Evolutionary conservation across 2,113 vertebrate genomes (phyloP).

Genomic region (Nematolebias whitei): DNA sequence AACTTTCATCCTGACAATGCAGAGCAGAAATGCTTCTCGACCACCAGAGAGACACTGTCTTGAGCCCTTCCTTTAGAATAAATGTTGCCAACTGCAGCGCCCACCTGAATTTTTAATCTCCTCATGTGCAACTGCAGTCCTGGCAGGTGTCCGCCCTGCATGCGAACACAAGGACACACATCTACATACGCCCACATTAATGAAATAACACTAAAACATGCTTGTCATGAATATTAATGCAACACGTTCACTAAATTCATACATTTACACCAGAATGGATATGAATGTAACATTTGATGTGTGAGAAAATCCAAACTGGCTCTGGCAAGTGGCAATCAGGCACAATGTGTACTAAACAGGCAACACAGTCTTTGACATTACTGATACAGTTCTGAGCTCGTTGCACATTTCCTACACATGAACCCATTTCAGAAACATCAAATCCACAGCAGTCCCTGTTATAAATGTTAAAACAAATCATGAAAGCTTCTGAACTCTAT

Average conservation of each 20-base stretch:
- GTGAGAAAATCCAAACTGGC: background rate
- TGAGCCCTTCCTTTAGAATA: background rate
- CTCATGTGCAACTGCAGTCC: background rate
- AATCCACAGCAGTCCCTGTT: constrained; percentile 3
- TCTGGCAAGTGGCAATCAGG: background rate
- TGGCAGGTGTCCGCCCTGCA: background rate
- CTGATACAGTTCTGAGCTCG: background rate
- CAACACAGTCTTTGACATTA: background rate
- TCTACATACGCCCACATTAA: background rate
- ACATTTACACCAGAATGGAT: background rate
- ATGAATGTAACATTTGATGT: constrained; percentile 12
- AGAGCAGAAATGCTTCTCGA: background rate
- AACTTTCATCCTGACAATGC: constrained; percentile 8
- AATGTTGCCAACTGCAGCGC: background rate
- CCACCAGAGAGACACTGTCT: background rate
- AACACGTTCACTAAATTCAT: constrained; percentile 19
- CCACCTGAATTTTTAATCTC: background rate
- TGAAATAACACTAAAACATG: constrained; percentile 9
- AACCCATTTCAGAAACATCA: background rate
- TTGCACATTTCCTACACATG: background rate
- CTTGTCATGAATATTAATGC: constrained; percentile 18
- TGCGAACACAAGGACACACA: background rate
- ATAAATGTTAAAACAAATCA: constrained; percentile 29
- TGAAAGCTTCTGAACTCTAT: constrained; percentile 22
- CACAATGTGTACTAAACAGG: background rate